Evolutionary conservation across 2,888 invertebrate genomes (phyloP).

Genomic region (Pardosa pseudoannulata): DNA sequence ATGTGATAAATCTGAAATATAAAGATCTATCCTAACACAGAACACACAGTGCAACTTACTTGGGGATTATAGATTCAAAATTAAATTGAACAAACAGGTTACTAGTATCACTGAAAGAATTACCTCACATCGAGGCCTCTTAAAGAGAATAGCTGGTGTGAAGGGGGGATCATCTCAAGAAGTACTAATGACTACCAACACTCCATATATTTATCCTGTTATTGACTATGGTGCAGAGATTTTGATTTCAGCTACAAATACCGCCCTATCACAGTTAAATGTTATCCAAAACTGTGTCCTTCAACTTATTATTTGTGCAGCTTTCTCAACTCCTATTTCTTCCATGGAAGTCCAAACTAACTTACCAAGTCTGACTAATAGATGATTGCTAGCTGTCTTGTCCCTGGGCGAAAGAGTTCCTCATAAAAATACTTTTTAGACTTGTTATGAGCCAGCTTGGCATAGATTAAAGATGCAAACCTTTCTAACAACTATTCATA

Average conservation of each 20-base stretch:
- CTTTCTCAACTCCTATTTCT: constrained; percentile 13
- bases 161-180: background rate
- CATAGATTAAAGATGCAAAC: too few species aligned
- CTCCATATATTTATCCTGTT: background rate
- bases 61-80: background rate
- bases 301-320: background rate
- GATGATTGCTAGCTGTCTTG: too few species aligned
- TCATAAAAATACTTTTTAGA: too few species aligned
- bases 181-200: background rate
- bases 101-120: background rate
- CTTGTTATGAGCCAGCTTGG: too few species aligned
- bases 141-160: background rate
- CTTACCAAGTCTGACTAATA: too few species aligned
- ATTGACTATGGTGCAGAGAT: background rate
- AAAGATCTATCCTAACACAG: too few species aligned
- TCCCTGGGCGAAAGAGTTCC: too few species aligned
- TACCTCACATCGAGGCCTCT: background rate
- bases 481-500: too few species aligned
- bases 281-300: constrained; percentile 2
- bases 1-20: too few species aligned
- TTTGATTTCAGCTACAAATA: background rate
- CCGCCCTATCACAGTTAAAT: background rate
- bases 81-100: background rate
- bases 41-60: too few species aligned
- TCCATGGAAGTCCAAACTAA: too few species aligned